Conservation (phyloP, 2,797 vertebrate genomes). For the Enteromius mattozi region DNA sequence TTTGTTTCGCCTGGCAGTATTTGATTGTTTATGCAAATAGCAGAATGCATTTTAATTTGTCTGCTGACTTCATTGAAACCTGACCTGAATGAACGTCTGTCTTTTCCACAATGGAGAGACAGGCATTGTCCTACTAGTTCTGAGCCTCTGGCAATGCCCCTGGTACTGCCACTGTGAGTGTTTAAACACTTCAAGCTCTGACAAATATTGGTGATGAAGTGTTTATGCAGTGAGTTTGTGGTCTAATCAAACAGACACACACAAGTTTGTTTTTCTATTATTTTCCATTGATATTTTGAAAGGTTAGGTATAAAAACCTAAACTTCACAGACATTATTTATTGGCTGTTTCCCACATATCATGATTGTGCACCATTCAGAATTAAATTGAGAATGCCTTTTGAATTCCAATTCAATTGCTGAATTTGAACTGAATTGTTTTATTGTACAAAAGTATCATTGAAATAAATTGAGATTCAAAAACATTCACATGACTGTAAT, state of each 20-base stretch:
- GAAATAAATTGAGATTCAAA: not conserved
- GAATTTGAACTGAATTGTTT: not conserved
- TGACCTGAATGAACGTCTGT: slow-evolving; percentile 42
- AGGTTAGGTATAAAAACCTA: not conserved
- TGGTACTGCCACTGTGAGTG: slow-evolving; percentile 40
- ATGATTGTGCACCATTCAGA: not conserved
- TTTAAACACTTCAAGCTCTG: slow-evolving; percentile 43
- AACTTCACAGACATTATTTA: not conserved
- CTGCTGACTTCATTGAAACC: not conserved
- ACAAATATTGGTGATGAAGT: slow-evolving; percentile 50
- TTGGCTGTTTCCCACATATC: not conserved
- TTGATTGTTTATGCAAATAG: slow-evolving; percentile 8
- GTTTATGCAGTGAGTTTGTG: slow-evolving; percentile 27
- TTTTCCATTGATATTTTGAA: not conserved
- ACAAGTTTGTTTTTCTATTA: not conserved
- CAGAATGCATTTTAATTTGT: not conserved
- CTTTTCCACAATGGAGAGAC: slow-evolving; percentile 25
- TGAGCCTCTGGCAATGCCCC: slow-evolving; percentile 52
- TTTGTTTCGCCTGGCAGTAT: not conserved
- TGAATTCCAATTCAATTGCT: not conserved
- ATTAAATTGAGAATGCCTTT: not conserved
- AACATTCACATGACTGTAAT: not conserved
- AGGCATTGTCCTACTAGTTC: slow-evolving; percentile 19
- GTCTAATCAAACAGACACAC: slow-evolving; percentile 21
- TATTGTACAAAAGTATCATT: not conserved